phyloP scores from a whole-genome alignment of 2,113 vertebrate species.

The Neoarius graeffei region DNA sequence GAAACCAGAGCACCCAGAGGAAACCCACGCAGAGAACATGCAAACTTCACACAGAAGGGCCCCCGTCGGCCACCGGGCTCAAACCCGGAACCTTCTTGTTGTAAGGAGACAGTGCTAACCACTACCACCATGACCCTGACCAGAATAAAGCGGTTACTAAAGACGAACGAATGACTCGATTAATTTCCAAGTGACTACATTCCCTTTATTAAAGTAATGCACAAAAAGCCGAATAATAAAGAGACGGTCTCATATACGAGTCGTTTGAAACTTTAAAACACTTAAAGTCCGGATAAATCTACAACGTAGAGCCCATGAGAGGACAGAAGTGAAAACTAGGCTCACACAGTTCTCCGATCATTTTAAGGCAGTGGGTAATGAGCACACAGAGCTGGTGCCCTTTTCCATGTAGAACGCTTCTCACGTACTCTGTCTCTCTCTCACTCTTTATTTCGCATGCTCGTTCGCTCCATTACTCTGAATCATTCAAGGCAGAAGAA shows the following conservation, averaged over 20 bases:
- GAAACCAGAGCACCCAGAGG: too few relatives aligned
- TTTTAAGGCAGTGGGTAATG: conserved; percentile 6
- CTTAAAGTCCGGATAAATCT: not conserved
- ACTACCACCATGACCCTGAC: not conserved
- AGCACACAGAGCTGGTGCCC: not conserved
- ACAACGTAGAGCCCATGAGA: not conserved
- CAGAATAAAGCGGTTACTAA: not conserved
- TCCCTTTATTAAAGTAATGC: not conserved
- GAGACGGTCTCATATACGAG: not conserved
- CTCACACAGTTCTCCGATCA: not conserved
- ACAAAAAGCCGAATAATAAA: not conserved
- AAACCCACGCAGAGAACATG: too few relatives aligned
- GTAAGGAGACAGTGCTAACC: too few relatives aligned
- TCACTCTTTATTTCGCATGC: conserved; percentile 38
- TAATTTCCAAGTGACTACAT: not conserved
- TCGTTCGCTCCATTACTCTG: conserved; percentile 61
- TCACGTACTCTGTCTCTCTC: conserved; percentile 37
- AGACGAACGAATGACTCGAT: not conserved
- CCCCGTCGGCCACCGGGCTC: too few relatives aligned
- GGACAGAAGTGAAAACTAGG: not conserved
- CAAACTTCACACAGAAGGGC: too few relatives aligned
- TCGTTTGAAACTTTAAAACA: not conserved
- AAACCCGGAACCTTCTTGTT: too few relatives aligned
- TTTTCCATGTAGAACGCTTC: not conserved
- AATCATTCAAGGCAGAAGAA: conserved; percentile 63